Evolutionary conservation across 2,797 vertebrate species (phyloP).

Genomic region (Lepus townsendii): DNA sequence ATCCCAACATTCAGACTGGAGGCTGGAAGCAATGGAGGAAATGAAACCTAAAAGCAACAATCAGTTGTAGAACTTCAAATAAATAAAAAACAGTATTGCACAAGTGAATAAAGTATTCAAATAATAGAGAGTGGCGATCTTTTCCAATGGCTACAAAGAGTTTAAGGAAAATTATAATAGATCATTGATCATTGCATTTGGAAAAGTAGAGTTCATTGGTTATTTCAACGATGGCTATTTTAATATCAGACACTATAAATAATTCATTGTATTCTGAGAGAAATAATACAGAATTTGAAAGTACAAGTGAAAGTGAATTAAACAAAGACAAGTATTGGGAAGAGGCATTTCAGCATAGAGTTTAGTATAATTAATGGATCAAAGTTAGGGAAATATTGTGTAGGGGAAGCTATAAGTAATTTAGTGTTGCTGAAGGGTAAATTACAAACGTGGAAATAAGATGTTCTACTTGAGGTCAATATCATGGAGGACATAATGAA

Average conservation of each 20-base stretch:
- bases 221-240: background rate
- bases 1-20: background rate
- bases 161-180: background rate
- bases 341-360: background rate
- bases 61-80: background rate
- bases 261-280: background rate
- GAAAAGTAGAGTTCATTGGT: background rate
- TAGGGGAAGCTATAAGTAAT: background rate
- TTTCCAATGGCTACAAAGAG: background rate
- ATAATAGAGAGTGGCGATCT: background rate
- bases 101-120: background rate
- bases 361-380: background rate
- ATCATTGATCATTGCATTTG: background rate
- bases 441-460: background rate
- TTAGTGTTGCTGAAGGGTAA: background rate
- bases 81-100: background rate
- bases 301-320: background rate
- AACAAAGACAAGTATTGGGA: background rate
- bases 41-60: background rate
- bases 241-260: background rate
- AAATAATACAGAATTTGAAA: background rate
- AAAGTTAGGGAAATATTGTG: background rate
- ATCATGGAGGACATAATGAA: background rate
- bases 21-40: background rate
- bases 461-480: background rate